These are phyloP conservation scores for Astropecten irregularis DNA, from an alignment of 53 echinoderm and acorn worm species.

Conservation along the genomic window DNA sequence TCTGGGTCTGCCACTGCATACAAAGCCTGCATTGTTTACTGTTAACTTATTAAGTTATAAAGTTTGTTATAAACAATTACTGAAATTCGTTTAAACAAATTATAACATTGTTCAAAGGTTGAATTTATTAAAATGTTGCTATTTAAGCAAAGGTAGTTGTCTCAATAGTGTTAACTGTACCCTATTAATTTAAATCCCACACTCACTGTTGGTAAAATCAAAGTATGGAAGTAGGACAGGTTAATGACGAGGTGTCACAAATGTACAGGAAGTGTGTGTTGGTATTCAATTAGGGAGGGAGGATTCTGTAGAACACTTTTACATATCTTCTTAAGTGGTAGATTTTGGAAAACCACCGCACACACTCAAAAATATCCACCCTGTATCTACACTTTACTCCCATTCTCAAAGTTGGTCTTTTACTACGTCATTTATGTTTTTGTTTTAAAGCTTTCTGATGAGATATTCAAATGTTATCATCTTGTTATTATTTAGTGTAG, in stretches of 20 bases:
- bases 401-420: neutral
- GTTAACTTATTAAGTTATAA: neutral
- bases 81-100: neutral
- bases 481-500: neutral
- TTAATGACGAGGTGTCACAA: neutral
- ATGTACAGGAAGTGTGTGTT: neutral
- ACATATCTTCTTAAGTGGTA: neutral
- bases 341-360: neutral
- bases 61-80: neutral
- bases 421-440: neutral
- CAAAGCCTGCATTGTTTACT: neutral
- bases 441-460: neutral
- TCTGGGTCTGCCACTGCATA: neutral
- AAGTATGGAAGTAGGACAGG: neutral
- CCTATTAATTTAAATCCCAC: neutral
- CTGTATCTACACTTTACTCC: neutral
- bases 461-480: neutral
- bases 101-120: neutral
- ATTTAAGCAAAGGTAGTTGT: neutral
- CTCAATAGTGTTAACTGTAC: neutral
- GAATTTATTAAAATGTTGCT: neutral
- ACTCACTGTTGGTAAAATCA: neutral
- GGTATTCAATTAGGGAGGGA: neutral
- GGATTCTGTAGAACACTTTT: neutral
- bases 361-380: neutral